Base-by-base conservation (phyloP, 2,797 vertebrate species). In the Hephaestus fuliginosus region DNA sequence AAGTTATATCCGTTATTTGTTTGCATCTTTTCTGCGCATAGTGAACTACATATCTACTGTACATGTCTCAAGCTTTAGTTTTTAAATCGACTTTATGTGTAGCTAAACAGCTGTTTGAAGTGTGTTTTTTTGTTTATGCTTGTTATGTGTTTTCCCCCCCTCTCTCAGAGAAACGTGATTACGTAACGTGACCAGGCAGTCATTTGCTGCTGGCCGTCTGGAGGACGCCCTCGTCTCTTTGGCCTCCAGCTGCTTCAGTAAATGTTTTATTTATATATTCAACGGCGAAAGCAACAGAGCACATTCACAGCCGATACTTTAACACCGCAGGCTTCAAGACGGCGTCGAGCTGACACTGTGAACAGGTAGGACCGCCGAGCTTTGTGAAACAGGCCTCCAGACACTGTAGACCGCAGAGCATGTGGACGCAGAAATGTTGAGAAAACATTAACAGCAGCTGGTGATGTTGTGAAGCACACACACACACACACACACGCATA, bases 91-190 rank as follows among this genome's bases (percentile, higher is more conserved):
- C 0, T 7, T 20, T 46, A 8, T 20, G 13, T 72, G 69, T 12
- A 3, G 44, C 17, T 17, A 18, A 46, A 46, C 17, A 43, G 52
- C 7, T 46, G 58, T 65, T 30, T 41, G n/a, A 48, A 5, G 2
- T 36, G 12, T 68, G 41, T 52, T 53, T 39, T 39, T 53, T 30
- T 33, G 5, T 44, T 11, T 17, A 65, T n/a, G 48, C 18, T 65
- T 63, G 44, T 36, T 39, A 0, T 39, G n/a, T 70, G 48, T 76
- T 56, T 36, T 4, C 0, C 46, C n/a, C 3, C 36, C 8, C 46
- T 20, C 36, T 9, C 8, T 7, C 78, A 83, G 67, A 46, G 63
- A 73, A 82, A 87, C 87, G 87, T 86, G 84, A 91, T 91, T 91
- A 89, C 91, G 88, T 93, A 91, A 92, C 60, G 14, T n/a, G 70